Evolutionary conservation across 1,140 invertebrate genomes (phyloP), one percentile per base, ranked within the genome.

Genomic region (Aphidius ervi): DNA sequence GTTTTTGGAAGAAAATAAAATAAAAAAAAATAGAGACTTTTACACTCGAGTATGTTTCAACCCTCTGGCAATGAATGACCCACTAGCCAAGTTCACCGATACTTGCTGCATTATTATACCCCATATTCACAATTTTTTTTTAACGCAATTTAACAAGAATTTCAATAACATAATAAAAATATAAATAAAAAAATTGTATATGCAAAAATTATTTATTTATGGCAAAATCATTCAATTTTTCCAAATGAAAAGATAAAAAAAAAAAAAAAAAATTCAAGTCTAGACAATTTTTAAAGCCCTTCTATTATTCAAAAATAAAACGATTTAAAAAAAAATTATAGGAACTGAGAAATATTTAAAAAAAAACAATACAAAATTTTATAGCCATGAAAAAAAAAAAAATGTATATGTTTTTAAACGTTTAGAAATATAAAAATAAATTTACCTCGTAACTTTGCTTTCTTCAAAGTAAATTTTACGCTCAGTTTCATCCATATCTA

Each of bases 401-500:
- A 8, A 31, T 52, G 8, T 52, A 31, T 52, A 7, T 52, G 9
- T 48, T 59, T 31, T 31, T 31, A 31, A 31, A 31, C 23, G 4
- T 31, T 31, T 31, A 16, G 16, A 16, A 16, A 16, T 0, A 16
- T 31, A 31, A 31, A 31, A 31, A 3, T 31, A 3, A 23, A 60
- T 63, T 59, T 63, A 94, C 93, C 93, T 94, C 39, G 87, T 88
- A 23, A 86, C 81, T 70, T 88, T 88, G 55, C 84, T 78, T 76
- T 96, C 93, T 74, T 96, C 91, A 20, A 91, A 77, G 75, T 86
- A 95, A 53, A 86, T 86, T 56, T 86, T 82, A 59, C 81, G 85
- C 66, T 95, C 90, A 8, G 83, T 83, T 0, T 91, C 86, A 6
- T 91, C 88, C 89, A 99, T 94, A 49, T 98, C 94, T 6, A 90